Evolutionary conservation across 1,140 invertebrate genomes (phyloP), one percentile per base, ranked within the genome.

Genomic region (Leptinotarsa undecemlineata): DNA sequence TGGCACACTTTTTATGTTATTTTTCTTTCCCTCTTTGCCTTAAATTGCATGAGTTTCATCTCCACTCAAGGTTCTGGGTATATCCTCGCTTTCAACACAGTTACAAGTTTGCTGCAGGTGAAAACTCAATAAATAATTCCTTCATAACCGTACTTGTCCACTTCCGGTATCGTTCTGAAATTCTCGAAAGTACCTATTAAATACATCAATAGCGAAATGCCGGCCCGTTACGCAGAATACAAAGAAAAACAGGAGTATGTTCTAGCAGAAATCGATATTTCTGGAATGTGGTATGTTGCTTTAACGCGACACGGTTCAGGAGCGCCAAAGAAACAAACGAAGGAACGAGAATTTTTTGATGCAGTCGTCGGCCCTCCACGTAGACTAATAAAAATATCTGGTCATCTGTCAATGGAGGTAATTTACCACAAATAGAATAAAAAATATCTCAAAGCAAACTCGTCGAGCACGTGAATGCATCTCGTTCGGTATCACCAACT

Each of bases 331-430:
- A 57, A 57, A 57, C 51, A 57, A 57, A 57, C 6, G 51, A 4
- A 57, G 51, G 51, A 17, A 15, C 6, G 4, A 3, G 51, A 57
- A n/a, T 57, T 57, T 57, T 57, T 57, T 19, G 17, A 57, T 57
- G n/a, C 51, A 15, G 51, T 57, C 15, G 51, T 57, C 51, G 51
- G 51, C 15, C 51, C 51, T 57, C 51, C 51, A 19, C 13, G 51
- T 57, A 57, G 51, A 57, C 51, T 57, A 57, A 57, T 57, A 57
- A 57, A 57, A 57, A 57, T 57, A 57, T 57, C 51, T 57, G 13
- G 51, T 57, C 51, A 57, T 15, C 51, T 57, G 51, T 57, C 51
- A 57, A 15, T 57, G n/a, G n/a, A 57, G 15, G 15, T n/a, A 57
- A 57, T 57, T 57, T 57, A 57, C 51, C 51, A 57, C 13, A 57